phyloP scores from a whole-genome alignment of 2,113 vertebrate species.

The Hyaena hyaena region DNA sequence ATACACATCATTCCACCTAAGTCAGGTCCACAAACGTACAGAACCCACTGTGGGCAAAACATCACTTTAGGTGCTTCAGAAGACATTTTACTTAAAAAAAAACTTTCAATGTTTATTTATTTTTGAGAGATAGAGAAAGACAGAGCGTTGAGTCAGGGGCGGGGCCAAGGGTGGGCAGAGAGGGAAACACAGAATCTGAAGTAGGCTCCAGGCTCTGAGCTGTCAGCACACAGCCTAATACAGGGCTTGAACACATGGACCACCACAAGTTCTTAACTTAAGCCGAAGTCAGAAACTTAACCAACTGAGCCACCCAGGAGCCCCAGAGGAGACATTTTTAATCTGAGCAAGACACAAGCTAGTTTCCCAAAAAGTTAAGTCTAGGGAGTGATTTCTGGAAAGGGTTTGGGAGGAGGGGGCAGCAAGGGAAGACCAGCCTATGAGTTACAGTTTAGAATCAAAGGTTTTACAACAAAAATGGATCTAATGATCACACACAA shows the following conservation, averaged over 20 bases:
- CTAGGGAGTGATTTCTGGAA: neutral
- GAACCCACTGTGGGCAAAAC: neutral
- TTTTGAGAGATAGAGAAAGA: no score
- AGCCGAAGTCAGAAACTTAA: no score
- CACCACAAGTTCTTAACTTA: no score
- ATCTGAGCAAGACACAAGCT: neutral
- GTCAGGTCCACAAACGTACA: neutral
- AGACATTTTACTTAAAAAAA: neutral
- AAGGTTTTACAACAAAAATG: neutral
- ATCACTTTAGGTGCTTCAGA: accelerated
- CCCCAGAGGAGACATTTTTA: neutral
- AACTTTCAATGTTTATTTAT: no score
- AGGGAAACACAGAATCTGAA: no score
- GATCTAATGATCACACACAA: neutral
- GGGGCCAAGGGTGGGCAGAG: no score
- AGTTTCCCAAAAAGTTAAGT: neutral
- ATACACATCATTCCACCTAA: neutral
- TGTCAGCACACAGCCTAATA: no score
- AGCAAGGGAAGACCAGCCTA: neutral
- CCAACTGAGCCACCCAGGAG: no score
- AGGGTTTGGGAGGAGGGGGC: no score
- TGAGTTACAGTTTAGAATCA: neutral
- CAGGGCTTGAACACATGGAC: no score
- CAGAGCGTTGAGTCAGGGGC: no score
- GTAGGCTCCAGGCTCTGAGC: no score